Base-by-base conservation (phyloP, 92 coral and sea anemone species). In the Phymanthus crucifer region DNA sequence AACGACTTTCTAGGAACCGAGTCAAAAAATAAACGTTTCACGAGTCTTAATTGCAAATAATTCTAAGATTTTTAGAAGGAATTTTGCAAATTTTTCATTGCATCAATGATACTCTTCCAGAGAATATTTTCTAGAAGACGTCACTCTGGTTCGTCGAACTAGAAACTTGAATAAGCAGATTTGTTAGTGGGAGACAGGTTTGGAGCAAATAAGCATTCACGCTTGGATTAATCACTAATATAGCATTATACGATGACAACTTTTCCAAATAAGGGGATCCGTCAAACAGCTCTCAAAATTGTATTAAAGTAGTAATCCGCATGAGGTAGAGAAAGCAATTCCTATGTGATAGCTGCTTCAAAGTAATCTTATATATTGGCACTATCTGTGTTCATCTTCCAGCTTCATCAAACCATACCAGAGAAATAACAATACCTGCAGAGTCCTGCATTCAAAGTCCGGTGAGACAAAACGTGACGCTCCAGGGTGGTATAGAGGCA, bases 401-500 rank as follows among this genome's bases (percentile, higher is more conserved):
- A 87, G 91, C 88, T 38, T 29, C 74, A 52, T 72, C 82, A 40
- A 87, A 87, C 66, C 19, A 73, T 47, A 90, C 97, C 13, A 68
- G 88, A 71, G 87, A 78, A 58, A 80, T 80, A 29, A 64, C 88
- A 1, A 79, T 89, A 8, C 90, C 93, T 10, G 90, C 93, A 78
- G 99, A 95, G 54, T 95, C 99, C 74, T 95, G 99, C 73, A 93
- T 87, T 58, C 90, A 91, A 74, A 93, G 98, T 77, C 87, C 92
- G 6, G 87, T 93, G 19, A 90, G 83, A 32, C 98, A 83, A 77
- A 95, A 95, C 97, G 99, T 95, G 32, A 91, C 99, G 10, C 88
- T 95, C 40, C 90, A 91, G 27, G 99, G 99, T 0, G 99, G 99
- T 36, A 95, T 95, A 71, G 92, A 93, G 86, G 99, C 99, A 8